Evolutionary conservation across 2,888 invertebrate genomes (phyloP), one percentile per base, ranked within the genome.

Genomic region (Entomobrya proxima): DNA sequence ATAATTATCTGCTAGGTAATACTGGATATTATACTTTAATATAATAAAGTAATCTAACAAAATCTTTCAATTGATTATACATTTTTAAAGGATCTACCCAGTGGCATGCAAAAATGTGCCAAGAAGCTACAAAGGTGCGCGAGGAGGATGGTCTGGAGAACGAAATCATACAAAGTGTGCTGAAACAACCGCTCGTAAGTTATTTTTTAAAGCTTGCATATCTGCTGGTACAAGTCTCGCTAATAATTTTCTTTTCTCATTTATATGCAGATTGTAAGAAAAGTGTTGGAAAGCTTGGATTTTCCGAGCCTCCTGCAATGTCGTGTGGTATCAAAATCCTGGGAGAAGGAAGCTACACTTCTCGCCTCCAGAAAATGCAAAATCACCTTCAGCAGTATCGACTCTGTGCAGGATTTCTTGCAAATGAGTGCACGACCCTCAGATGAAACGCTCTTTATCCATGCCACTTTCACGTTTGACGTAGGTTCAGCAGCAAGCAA

Each of bases 131-230:
- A 3, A 86, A 86, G 35, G 81, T 86, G 67, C 75, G 76, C 2
- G 85, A 79, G 24, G 79, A 85, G 24, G 76, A 78, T 9, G 85
- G 77, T 11, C 58, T 86, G 85, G 85, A 86, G 9, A 86, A 69
- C 24, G 85, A 79, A 69, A 86, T 75, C 74, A 58, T 86, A n/a
- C 75, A 86, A 50, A 81, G 81, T 81, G 85, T 86, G n/a, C 55
- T 86, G 13, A 86, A 86, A 30, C 85, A 86, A 32, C 85, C 85
- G 1, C 18, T 86, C 21, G 85, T 86, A 86, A 55, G 80, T 40
- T 27, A 55, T n/a, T 21, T n/a, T 7, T 55, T 18, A 55, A 6
- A 40, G 7, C 7, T 55, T 55, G 6, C 18, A 55, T 6, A 18
- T n/a, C 18, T 55, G 6, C 18, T n/a, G 15, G 21, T 55, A 18